phyloP scores from a whole-genome alignment of 2,888 invertebrate species.

The Hemicrepidius hirtus region DNA sequence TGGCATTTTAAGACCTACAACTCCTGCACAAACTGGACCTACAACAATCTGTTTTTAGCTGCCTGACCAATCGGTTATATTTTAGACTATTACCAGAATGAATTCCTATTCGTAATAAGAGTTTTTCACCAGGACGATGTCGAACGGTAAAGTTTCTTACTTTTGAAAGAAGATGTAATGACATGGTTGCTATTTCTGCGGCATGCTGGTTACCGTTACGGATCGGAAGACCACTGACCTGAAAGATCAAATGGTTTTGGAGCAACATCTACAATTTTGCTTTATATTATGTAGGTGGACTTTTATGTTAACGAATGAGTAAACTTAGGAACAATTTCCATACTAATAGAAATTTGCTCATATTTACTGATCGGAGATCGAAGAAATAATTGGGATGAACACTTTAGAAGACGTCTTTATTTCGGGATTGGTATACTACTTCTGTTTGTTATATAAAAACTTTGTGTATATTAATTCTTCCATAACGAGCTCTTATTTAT shows the following conservation, averaged over 20 bases:
- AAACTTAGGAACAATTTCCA: no score
- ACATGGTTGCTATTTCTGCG: slow-evolving; percentile 95
- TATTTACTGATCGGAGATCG: no score
- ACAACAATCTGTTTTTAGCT: background rate
- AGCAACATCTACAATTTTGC: no score
- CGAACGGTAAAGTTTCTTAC: slow-evolving; percentile 91
- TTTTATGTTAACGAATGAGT: no score
- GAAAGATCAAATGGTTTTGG: background rate
- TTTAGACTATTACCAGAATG: slow-evolving; percentile 81
- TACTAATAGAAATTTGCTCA: no score
- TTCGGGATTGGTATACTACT: no score
- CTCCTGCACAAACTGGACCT: slow-evolving; percentile 94
- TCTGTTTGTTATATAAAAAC: no score
- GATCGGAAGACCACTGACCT: slow-evolving; percentile 92
- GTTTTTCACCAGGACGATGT: slow-evolving; percentile 88
- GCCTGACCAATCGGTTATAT: background rate
- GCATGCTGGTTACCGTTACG: slow-evolving; percentile 93
- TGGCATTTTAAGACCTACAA: slow-evolving; percentile 95
- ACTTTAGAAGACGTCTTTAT: no score
- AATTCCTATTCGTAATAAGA: slow-evolving; percentile 91
- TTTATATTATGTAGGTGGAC: no score
- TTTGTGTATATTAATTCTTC: no score
- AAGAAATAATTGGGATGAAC: no score
- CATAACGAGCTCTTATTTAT: no score
- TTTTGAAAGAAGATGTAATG: slow-evolving; percentile 87